A percentile compares a stretch with the other conserved stretches of the same genome.
phyloP scores from a whole-genome alignment of 1,140 invertebrate species.

The Drosophila ficusphila region DNA sequence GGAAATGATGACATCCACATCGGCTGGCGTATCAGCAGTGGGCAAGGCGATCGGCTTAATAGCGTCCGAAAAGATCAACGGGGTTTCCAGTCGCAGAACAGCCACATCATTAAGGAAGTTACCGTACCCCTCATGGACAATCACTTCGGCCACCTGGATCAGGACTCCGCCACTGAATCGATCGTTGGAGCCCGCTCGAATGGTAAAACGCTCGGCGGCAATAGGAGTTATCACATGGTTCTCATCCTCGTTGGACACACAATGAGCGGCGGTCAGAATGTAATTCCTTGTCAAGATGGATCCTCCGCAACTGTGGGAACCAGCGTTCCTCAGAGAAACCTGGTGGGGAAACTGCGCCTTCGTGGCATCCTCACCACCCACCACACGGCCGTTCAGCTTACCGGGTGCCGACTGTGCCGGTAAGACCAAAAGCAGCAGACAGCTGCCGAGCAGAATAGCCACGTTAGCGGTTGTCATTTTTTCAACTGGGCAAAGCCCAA shows the following conservation, averaged over 20 bases:
- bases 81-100: conserved; percentile 80
- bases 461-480: not conserved
- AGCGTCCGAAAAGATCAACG: conserved; percentile 68
- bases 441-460: not conserved
- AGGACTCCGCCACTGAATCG: conserved; percentile 57
- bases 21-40: conserved; percentile 55
- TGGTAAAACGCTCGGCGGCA: conserved; percentile 10
- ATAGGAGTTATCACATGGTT: not conserved
- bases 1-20: conserved; percentile 71
- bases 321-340: conserved; percentile 82
- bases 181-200: conserved; percentile 61
- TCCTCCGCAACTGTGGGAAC: conserved; percentile 85
- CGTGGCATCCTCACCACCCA: conserved; percentile 84
- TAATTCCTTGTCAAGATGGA: conserved; percentile 85
- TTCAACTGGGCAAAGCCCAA: not conserved
- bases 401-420: conserved; percentile 38
- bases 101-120: conserved; percentile 85
- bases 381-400: conserved; percentile 68
- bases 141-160: conserved; percentile 42
- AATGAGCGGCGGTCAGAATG: conserved; percentile 87
- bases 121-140: conserved; percentile 81
- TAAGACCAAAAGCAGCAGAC: conserved; percentile 1
- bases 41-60: conserved; percentile 79
- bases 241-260: conserved; percentile 53
- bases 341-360: conserved; percentile 85